Evolutionary conservation across 2,888 invertebrate genomes (phyloP), one percentile per base, ranked within the genome.

Genomic region (Hedychridium roseum): DNA sequence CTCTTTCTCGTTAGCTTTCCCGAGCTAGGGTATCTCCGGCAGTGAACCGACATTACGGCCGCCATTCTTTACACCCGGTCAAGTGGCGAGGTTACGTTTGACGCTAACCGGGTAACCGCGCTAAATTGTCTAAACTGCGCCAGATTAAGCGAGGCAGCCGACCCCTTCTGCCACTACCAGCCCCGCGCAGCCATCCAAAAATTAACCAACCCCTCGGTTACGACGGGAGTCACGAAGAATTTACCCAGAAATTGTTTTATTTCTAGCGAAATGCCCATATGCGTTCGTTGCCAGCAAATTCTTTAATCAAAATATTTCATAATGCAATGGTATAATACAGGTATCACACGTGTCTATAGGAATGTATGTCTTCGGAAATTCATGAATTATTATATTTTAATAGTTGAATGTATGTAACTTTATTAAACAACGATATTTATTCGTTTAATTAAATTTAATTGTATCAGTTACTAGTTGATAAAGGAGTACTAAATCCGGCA

Each of bases 111-210:
- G 65, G 60, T 67, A 66, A 66, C 64, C 67, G 54, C 68, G 66
- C 68, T 71, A 68, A 75, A 75, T 75, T 70, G 70, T 70, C 70
- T 66, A 64, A 73, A 74, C 68, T 66, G 68, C 65, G 55, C 62
- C 63, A 64, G 68, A 72, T 73, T 74, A 71, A 68, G 68, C 63
- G 68, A 50, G 58, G 46, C 54, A 47, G 51, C 51, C 51, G n/a
- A 48, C 59, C 63, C 58, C 45, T 41, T 49, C 50, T 48, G 38
- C 36, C 42, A 39, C 34, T 31, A 18, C 34, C 51, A 37, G 36
- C 41, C 44, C 45, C 44, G 34, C 44, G 34, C 48, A 43, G 55
- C n/a, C 60, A 57, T 70, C 63, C 60, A 70, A 67, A 70, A 72
- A 71, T 70, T 67, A 68, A 70, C 64, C 64, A 57, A 65, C 61